Base-by-base conservation (phyloP, 2,888 invertebrate genomes). In the Actias luna region DNA sequence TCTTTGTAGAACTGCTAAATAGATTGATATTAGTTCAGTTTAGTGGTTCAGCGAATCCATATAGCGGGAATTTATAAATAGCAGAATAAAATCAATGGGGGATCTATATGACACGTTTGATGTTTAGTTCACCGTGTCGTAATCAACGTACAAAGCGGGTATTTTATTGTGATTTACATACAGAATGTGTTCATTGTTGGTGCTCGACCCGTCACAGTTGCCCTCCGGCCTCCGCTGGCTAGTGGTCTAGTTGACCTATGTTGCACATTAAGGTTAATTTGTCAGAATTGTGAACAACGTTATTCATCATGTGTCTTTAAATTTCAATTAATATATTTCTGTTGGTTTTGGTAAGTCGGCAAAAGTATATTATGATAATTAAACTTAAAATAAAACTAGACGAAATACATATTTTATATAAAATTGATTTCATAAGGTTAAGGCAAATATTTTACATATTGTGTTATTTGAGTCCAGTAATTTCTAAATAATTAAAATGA, bases 101-200 rank as follows among this genome's bases (percentile, higher is more conserved):
- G 73, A 69, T 75, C 80, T 77, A 81, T 81, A 82, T 82, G 83
- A 81, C 80, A 74, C 73, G 79, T 79, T 77, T 73, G 77, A 84
- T 89, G 90, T 83, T 87, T 86, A 87, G 84, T 84, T 82, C 83
- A 82, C 80, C 88, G 87, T 91, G 90, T 89, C 91, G 90, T 84
- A 91, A 91, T 88, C 84, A 85, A 78, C 79, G 78, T 75, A 90
- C 91, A 90, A 90, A 87, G 87, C 86, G 84, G 82, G 82, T 86
- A 88, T 89, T 90, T 90, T 89, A 91, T 90, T 90, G 90, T 92
- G 88, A 89, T 90, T 88, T 86, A 86, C 87, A 89, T 86, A 87
- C 85, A 84, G 85, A 87, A 85, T 84, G 83, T 86, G 83, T 76
- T 78, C 88, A 90, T 88, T 89, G 89, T 89, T 76, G 78, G 73